Base-by-base conservation (phyloP, 2,888 invertebrate genomes). In the Amphipyra berbera region DNA sequence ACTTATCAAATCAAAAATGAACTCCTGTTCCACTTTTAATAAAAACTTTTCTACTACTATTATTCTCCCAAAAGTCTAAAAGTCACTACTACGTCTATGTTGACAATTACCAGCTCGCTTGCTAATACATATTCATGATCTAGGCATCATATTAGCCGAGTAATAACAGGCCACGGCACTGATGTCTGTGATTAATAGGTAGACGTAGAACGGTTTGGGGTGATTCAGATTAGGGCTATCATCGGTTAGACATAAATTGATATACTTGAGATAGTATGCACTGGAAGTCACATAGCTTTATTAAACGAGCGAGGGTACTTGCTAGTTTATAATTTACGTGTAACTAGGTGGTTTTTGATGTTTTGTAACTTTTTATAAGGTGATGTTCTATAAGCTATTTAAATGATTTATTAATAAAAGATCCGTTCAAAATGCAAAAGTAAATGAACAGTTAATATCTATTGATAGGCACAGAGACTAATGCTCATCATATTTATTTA, bases 81-180 rank as follows among this genome's bases (percentile, higher is more conserved):
- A 30, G 30, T 7, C 6, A 10, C 21, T 1, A 15, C 37, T 7
- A 41, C n/a, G n/a, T 38, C 37, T 42, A 37, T 53, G 53, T 41
- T 42, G 54, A 56, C 57, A 54, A 62, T 74, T 57, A 61, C 61
- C 56, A 27, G 59, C 38, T 61, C 41, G 48, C 47, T 63, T 30
- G 21, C 49, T 27, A 40, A 75, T 74, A 44, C 67, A 74, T 74
- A 75, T 74, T 71, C 61, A 74, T 46, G 30, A 68, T 10, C 46
- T 41, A 45, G 49, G 42, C 58, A 63, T 59, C 46, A 64, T 64
- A 68, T 68, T 64, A 58, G 50, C 52, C 40, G 13, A 41, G 30
- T 61, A 75, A 73, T 62, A 70, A 76, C 70, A 76, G 38, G 56
- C 37, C 48, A 40, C 27, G 9, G 15, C 14, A 40, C 49, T 33